Base-by-base conservation (phyloP, 35 echinoderm and acorn worm species). In the Apostichopus californicus region DNA sequence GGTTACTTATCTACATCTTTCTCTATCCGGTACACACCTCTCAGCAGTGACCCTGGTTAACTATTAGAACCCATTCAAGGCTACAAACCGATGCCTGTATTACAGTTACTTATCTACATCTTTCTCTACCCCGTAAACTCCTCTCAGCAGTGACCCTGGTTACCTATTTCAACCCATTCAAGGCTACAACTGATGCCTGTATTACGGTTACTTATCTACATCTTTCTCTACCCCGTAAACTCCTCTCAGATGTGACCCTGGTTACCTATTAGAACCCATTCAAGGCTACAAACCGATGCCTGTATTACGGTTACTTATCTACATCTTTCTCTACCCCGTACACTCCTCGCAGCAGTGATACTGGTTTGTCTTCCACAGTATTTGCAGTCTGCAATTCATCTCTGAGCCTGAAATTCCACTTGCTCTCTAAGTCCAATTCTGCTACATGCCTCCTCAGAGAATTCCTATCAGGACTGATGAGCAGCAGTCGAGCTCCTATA, bases 371-470 rank as follows among this genome's bases (percentile, higher is more conserved):
- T 65, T 92, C 94, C 3, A 90, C 73, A 1, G 84, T 88, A 57
- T 95, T 98, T 18, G 96, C 96, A 18, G 96, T 98, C 81, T 98
- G 96, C 78, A 98, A 94, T 79, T 98, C 96, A 86, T 98, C 96
- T 57, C 96, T 60, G 5, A 98, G 91, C 18, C 96, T 77, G 93
- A 98, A 98, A 8, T 93, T 90, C 96, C 96, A 98, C 12, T 95
- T 90, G 8, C 95, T 92, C 75, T 98, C 94, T 15, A 98, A 85
- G 68, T 98, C 96, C 61, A 95, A 57, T 22, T 92, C 92, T 68
- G 95, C 94, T 13, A 98, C 96, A 54, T 94, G 87, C 12, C 93
- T 92, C 10, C 96, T 86, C 5, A 98, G 90, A 11, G 96, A 92
- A 90, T 94, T 98, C 14, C 96, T 78, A 79, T 98, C 96, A 20